Base-by-base conservation (phyloP, 2,888 invertebrate species). In the Digitonthophagus gazella region DNA sequence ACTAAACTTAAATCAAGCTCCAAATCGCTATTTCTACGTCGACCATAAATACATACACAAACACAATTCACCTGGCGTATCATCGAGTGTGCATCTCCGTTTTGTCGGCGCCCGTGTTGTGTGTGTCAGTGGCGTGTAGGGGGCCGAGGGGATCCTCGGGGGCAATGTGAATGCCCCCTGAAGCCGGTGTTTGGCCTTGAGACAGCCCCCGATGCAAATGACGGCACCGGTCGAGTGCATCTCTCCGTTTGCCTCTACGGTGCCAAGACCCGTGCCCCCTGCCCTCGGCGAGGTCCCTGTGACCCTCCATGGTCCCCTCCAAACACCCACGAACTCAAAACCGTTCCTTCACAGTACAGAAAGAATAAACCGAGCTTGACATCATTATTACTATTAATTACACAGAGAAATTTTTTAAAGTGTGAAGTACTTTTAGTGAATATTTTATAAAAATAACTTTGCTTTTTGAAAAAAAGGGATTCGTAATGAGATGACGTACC, bases 151-250 rank as follows among this genome's bases (percentile, higher is more conserved):
- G 72, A 67, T 15, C 64, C 58, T 22, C 64, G 67, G 69, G 67
- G 71, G 71, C 66, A 69, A 70, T 72, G 74, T 74, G 74, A 74
- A 74, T 74, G 74, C 74, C 74, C 61, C 74, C 72, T 72, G 69
- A 70, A 71, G 72, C 72, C 73, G 72, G 72, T 72, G 73, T 72
- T 73, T 74, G 74, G 74, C 74, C 74, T 74, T 74, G 74, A 74
- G 74, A 74, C 74, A 74, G 74, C 74, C 73, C 61, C 74, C 74
- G 71, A 74, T 74, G 74, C 72, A 74, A 74, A 74, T 74, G 72
- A 71, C 70, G 73, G 72, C 70, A 69, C 71, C 71, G 74, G 72
- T 74, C 73, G 74, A 73, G 74, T 73, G 74, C 74, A 74, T 74
- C 74, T 74, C 74, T 72, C 71, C 71, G 71, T 74, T 71, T 68